Evolutionary conservation across 2,797 vertebrate species (phyloP).

Genomic region (Acanthornis magna): DNA sequence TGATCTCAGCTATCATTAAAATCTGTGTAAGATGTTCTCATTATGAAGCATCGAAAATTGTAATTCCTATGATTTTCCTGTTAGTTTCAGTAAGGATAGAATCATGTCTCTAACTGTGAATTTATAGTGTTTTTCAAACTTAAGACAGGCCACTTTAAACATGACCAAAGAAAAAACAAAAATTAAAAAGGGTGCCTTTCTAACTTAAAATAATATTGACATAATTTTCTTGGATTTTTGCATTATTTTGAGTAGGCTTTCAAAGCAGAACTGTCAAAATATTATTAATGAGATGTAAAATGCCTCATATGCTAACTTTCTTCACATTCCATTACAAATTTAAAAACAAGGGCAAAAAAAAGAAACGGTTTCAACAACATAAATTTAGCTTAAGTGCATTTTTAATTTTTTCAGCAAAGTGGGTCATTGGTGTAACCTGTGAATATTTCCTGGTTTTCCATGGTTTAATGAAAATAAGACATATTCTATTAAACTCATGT

Average conservation of each 20-base stretch:
- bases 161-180: neutral
- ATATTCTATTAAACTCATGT: neutral
- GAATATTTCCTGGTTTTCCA: neutral
- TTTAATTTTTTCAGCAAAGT: neutral
- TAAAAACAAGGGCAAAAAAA: neutral
- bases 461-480: conserved; percentile 21
- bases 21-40: neutral
- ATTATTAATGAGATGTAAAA: conserved; percentile 17
- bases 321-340: neutral
- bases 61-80: neutral
- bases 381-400: neutral
- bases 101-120: neutral
- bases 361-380: neutral
- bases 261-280: neutral
- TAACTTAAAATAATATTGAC: neutral
- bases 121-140: neutral
- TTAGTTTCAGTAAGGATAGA: neutral
- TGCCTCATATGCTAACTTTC: neutral
- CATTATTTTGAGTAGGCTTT: neutral
- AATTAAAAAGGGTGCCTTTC: neutral
- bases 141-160: neutral
- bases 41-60: neutral
- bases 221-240: neutral
- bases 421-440: neutral
- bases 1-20: neutral